Conservation (phyloP, 2,113 vertebrate species). For the Galeopterus variegatus region DNA sequence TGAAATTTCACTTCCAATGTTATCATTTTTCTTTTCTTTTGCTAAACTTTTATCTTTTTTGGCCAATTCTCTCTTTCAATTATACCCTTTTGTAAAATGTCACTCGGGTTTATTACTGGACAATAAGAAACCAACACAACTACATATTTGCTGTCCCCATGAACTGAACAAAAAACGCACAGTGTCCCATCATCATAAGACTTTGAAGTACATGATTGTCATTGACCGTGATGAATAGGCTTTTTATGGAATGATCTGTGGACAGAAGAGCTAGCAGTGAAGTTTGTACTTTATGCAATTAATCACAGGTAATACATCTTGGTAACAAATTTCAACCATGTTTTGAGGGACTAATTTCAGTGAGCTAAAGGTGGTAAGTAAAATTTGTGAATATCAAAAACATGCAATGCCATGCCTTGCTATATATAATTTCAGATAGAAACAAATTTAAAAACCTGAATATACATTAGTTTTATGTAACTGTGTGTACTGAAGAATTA, state of each 20-base stretch:
- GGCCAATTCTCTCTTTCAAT: background rate
- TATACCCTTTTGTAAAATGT: background rate
- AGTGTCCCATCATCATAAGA: no score
- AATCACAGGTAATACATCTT: background rate
- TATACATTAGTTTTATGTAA: background rate
- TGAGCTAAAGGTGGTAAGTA: background rate
- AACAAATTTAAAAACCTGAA: background rate
- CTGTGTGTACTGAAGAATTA: background rate
- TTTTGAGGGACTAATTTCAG: background rate
- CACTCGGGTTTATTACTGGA: background rate
- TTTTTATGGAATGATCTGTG: background rate
- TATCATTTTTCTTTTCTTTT: background rate
- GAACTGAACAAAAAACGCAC: background rate
- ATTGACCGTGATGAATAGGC: background rate
- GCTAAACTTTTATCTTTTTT: background rate
- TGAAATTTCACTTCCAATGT: background rate
- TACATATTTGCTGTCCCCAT: rapidly evolving
- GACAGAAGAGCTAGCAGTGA: background rate
- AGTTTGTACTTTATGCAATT: background rate
- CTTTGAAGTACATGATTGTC: background rate
- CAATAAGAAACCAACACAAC: background rate
- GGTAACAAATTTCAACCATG: background rate
- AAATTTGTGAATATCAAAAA: background rate
- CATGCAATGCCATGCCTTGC: background rate
- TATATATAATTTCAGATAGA: background rate